Percentiles rank a stretch among this genome's conserved stretches.
These are phyloP conservation scores for Ivindomyrus marchei DNA, from an alignment of 2,113 vertebrate genomes.

Conservation along the genomic window DNA sequence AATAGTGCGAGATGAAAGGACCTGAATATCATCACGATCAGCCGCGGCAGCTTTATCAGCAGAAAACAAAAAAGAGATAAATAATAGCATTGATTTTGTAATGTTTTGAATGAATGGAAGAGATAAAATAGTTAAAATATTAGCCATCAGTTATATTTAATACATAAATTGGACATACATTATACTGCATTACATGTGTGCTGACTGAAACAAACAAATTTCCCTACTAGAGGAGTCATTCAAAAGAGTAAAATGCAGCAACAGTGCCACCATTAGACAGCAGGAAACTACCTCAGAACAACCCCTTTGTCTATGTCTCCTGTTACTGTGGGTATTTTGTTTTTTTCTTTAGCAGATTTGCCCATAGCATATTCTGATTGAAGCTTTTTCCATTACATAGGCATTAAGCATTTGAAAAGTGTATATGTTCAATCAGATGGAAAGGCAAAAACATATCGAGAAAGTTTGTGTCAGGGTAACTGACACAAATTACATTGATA, in stretches of 20 bases:
- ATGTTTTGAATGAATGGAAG: neutral
- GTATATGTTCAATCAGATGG: neutral
- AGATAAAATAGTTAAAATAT: neutral
- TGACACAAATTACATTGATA: neutral
- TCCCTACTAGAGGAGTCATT: conserved; percentile 23
- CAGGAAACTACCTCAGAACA: neutral
- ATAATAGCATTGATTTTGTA: neutral
- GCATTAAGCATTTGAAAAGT: neutral
- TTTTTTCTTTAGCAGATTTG: neutral
- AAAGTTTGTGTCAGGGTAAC: neutral
- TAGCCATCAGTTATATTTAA: neutral
- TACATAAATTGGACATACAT: neutral
- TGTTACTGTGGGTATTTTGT: neutral
- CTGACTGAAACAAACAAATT: conserved; percentile 1
- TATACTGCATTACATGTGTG: neutral
- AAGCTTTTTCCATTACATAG: neutral
- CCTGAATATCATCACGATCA: neutral
- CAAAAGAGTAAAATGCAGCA: conserved; percentile 39
- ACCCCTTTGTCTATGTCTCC: neutral
- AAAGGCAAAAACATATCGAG: neutral
- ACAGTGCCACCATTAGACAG: conserved; percentile 57
- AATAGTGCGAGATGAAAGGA: neutral
- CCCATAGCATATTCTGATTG: neutral
- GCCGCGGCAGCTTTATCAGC: neutral
- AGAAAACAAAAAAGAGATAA: neutral